Percentiles rank a stretch among this genome's conserved stretches.
These are phyloP conservation scores for Romanogobio albipinnatus DNA, from an alignment of 2,113 vertebrate genomes.

Conservation along the genomic window DNA sequence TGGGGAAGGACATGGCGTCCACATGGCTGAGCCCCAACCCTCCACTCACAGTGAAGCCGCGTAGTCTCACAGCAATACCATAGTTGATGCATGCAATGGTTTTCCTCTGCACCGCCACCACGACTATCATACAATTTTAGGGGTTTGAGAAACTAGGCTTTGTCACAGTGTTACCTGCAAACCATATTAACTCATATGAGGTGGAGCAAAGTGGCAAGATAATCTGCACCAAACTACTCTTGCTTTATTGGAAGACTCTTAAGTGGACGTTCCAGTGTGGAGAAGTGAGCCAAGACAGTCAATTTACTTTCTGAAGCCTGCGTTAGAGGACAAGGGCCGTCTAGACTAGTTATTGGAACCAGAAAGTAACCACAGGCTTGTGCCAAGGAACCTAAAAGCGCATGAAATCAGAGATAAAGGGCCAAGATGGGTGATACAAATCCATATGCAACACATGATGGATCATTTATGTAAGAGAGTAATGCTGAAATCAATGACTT, in stretches of 20 bases:
- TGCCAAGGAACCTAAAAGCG: constrained; percentile 10
- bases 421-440: background rate
- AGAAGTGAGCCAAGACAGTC: background rate
- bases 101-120: constrained; percentile 41
- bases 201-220: constrained; percentile 11
- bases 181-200: constrained; percentile 7
- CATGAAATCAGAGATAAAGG: background rate
- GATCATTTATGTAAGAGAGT: background rate
- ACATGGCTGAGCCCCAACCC: background rate
- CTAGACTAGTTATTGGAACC: constrained; percentile 15
- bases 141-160: constrained; percentile 27
- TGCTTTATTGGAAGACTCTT: background rate
- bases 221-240: background rate
- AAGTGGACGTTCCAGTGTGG: background rate
- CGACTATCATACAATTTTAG: constrained; percentile 19
- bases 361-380: constrained; percentile 10
- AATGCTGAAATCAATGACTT: background rate
- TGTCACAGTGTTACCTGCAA: constrained; percentile 39
- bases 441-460: constrained; percentile 7
- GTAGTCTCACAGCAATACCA: constrained; percentile 19
- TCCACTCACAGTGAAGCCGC: constrained; percentile 36
- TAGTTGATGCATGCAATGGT: constrained; percentile 48
- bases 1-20: background rate
- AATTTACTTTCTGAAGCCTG: background rate
- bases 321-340: background rate